Conservation (phyloP, 2,888 invertebrate genomes). For the Drosophila tripunctata region DNA sequence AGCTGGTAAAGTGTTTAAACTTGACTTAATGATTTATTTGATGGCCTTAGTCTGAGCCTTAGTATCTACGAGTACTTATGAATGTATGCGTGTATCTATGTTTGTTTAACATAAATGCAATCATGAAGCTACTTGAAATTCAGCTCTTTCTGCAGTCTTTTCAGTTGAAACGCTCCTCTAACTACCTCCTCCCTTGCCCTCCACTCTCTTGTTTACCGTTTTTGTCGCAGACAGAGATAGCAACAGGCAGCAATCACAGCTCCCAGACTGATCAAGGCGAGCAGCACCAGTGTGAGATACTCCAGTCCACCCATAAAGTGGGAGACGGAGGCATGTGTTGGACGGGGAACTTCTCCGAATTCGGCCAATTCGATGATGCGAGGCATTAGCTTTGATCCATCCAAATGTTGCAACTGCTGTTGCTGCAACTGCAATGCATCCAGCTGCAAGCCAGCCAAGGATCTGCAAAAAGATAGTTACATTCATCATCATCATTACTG, state of each 20-base stretch:
- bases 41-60: conserved; percentile 36
- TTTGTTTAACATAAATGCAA: conserved; percentile 23
- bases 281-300: conserved; percentile 91
- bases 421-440: conserved; percentile 72
- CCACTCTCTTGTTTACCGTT: conserved; percentile 83
- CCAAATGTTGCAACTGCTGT: conserved; percentile 54
- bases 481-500: not conserved
- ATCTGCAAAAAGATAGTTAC: conserved; percentile 83
- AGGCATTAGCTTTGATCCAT: conserved; percentile 86
- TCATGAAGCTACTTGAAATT: conserved; percentile 30
- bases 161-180: not conserved
- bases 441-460: conserved; percentile 84
- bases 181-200: conserved; percentile 21
- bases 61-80: not conserved
- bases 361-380: conserved; percentile 87
- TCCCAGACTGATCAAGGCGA: conserved; percentile 92
- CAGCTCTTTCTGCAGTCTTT: conserved; percentile 51
- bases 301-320: conserved; percentile 88
- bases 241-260: conserved; percentile 92
- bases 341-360: conserved; percentile 79
- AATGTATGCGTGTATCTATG: not conserved
- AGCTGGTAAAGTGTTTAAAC: conserved; percentile 28
- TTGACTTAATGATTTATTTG: conserved; percentile 62
- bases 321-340: conserved; percentile 81
- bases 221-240: conserved; percentile 88